Evolutionary conservation across 2,113 vertebrate genomes (phyloP), one percentile per base, ranked within the genome.

Genomic region (Tetrao urogallus): DNA sequence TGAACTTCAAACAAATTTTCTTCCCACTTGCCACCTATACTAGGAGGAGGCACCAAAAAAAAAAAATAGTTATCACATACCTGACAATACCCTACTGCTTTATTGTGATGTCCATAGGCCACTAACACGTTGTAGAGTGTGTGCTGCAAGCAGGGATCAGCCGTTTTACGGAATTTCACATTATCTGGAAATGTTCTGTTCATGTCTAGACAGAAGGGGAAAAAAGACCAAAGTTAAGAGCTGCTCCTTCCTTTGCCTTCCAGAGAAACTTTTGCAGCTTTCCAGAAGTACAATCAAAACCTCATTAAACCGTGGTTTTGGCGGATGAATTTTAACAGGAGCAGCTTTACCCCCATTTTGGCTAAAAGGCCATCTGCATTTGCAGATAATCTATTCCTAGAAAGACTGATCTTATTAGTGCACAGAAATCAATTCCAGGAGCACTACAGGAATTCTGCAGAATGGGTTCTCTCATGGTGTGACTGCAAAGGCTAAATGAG

Each of bases 111-210:
- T 42, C 99, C 99, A 3, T 99, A 99, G 0, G 99, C 99, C 93
- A 99, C 96, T 91, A 99, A 97, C 22, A 99, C 98, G 0, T 99
- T 99, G 97, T 97, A 98, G 89, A 99, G 97, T 2, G 97, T 40
- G 5, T 95, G 96, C 93, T 99, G 99, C 86, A 99, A 97, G 90
- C 98, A 98, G 0, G 98, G 98, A 11, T 99, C 98, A 0, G 98
- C 97, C 0, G 91, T 98, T 93, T 93, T 98, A 71, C 95, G 97
- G 97, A 99, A 99, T 57, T 98, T 97, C 81, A 99, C 93, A 8
- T 99, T 99, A 97, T 99, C 99, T 24, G 99, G 99, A 97, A 99
- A 99, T 36, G 99, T 99, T 96, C 99, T 98, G 91, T 99, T 98
- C 97, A 99, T 97, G 89, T 99, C 99, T 99, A 92, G 50, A 74